Conservation (phyloP, 2,888 invertebrate genomes). For the Brachypalpus laphriformis region DNA sequence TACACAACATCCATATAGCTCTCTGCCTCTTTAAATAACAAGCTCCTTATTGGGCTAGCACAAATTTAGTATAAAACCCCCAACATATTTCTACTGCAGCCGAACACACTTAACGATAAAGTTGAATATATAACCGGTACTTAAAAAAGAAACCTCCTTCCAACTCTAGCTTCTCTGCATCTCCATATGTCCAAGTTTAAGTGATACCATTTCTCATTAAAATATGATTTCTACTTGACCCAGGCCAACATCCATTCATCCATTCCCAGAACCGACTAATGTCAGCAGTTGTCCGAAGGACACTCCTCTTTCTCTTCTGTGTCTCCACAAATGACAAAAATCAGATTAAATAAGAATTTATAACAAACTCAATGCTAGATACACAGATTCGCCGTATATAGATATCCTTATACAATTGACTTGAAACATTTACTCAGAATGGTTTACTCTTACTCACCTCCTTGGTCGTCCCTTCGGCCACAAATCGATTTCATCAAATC, state of each 20-base stretch:
- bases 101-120: conserved; percentile 43
- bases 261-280: conserved; percentile 37
- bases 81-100: conserved; percentile 43
- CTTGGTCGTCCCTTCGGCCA: neutral
- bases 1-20: neutral
- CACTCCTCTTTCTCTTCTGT: neutral
- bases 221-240: conserved; percentile 68
- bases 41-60: conserved; percentile 31
- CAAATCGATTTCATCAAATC: conserved; percentile 50
- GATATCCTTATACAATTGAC: conserved; percentile 4
- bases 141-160: conserved; percentile 12
- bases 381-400: conserved; percentile 11
- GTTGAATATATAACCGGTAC: conserved; percentile 58
- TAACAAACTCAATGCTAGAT: conserved; percentile 57
- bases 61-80: conserved; percentile 21
- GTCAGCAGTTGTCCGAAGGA: conserved; percentile 54
- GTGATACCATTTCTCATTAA: conserved; percentile 46
- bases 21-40: conserved; percentile 13
- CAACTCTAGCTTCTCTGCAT: neutral
- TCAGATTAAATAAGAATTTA: conserved; percentile 68
- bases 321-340: conserved; percentile 37
- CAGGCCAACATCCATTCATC: conserved; percentile 42
- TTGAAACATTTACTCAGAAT: neutral
- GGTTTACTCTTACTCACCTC: neutral
- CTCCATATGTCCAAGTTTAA: neutral